Evolutionary conservation across 2,113 vertebrate genomes (phyloP).

Genomic region (Thunnus maccoyii): DNA sequence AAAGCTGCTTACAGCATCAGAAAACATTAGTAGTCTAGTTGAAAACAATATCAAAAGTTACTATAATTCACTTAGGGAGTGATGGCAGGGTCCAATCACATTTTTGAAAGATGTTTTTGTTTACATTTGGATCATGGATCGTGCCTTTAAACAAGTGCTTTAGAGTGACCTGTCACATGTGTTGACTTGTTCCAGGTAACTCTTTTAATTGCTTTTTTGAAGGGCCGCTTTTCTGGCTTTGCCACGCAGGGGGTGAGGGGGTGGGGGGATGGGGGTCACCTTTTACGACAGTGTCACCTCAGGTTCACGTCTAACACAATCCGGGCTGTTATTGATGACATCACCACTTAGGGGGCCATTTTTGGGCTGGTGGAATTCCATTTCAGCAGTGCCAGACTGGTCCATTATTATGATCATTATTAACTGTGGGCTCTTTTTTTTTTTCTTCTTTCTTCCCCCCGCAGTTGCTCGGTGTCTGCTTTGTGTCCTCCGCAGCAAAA

Average conservation of each 20-base stretch:
- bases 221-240: constrained; percentile 34
- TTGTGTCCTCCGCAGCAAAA: constrained; percentile 82
- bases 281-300: constrained; percentile 66
- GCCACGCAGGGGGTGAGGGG: not conserved
- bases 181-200: constrained; percentile 51
- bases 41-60: not conserved
- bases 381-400: constrained; percentile 70
- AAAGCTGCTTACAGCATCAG: too few species aligned
- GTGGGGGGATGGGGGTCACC: constrained; percentile 36
- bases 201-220: constrained; percentile 41
- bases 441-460: constrained; percentile 45
- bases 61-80: not conserved
- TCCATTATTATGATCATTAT: constrained; percentile 80
- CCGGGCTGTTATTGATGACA: constrained; percentile 73
- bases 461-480: constrained; percentile 76
- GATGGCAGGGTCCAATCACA: not conserved
- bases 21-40: not conserved
- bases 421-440: constrained; percentile 63
- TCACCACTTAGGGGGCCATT: constrained; percentile 67
- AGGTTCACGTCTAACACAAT: constrained; percentile 72
- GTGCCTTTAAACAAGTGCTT: not conserved
- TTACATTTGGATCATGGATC: not conserved
- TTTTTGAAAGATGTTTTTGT: constrained; percentile 7
- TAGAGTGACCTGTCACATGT: constrained; percentile 2
- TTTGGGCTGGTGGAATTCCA: constrained; percentile 73